Conservation (phyloP, 1,140 invertebrate species). For the Caerostris darwini region DNA sequence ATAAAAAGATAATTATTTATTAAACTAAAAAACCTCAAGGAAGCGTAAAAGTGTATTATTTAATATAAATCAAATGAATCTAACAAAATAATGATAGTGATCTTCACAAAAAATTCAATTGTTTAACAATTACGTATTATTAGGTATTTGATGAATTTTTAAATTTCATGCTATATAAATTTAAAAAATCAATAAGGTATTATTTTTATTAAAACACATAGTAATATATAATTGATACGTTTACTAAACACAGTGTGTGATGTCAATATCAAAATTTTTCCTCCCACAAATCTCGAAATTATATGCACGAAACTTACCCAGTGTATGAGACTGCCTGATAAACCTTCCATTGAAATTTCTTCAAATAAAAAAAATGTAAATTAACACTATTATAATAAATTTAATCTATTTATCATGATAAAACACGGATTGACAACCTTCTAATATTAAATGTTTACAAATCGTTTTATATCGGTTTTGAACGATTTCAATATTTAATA, state of each 20-base stretch:
- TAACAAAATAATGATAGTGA: too few relatives aligned
- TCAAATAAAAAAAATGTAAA: not conserved
- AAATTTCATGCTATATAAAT: not conserved
- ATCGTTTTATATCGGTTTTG: not conserved
- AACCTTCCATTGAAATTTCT: constrained; percentile 8
- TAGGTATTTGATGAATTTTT: too few relatives aligned
- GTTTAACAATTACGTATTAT: too few relatives aligned
- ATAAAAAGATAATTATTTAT: too few relatives aligned
- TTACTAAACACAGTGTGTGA: not conserved
- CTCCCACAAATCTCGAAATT: not conserved
- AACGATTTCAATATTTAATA: not conserved
- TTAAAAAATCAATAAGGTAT: too few relatives aligned
- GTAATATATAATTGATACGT: not conserved
- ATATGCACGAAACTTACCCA: not conserved
- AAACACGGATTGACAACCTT: not conserved
- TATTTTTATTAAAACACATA: not conserved
- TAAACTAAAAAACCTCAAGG: too few relatives aligned
- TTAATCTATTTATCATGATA: not conserved
- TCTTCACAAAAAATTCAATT: too few relatives aligned
- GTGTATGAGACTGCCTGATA: constrained; percentile 42
- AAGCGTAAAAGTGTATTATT: too few relatives aligned
- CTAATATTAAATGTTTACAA: not conserved
- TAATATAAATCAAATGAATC: too few relatives aligned
- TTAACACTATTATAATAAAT: not conserved
- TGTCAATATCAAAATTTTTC: not conserved